Percentiles rank a stretch among this genome's conserved stretches.
Conservation (phyloP, 53 echinoderm and acorn worm species). For the Paracentrotus lividus region DNA sequence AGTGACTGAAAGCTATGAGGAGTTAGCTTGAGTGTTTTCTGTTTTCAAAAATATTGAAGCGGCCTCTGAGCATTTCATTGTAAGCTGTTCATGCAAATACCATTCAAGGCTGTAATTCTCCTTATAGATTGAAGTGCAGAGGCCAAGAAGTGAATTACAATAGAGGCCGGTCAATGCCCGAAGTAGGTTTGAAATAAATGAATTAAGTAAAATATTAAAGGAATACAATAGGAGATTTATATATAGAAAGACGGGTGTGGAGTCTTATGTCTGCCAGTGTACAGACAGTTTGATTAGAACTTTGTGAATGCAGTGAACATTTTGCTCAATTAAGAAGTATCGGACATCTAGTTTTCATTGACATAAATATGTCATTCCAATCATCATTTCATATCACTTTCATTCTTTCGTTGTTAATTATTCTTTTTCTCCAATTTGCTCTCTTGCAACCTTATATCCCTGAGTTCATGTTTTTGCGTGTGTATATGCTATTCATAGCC, state of each 20-base stretch:
- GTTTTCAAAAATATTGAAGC: background rate
- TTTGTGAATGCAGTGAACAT: background rate
- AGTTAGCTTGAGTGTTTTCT: background rate
- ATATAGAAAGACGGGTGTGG: background rate
- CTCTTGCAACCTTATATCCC: slow-evolving; percentile 13
- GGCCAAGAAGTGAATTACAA: background rate
- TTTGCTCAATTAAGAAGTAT: background rate
- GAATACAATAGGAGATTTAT: background rate
- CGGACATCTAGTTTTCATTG: slow-evolving; percentile 16
- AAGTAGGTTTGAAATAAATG: background rate
- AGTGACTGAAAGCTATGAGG: background rate
- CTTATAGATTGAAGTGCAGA: background rate
- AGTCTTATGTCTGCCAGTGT: slow-evolving; percentile 35
- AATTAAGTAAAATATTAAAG: background rate
- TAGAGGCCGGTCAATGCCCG: slow-evolving; percentile 40
- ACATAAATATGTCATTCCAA: slow-evolving; percentile 30
- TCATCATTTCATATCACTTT: background rate
- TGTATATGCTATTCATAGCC: background rate
- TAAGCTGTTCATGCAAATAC: slow-evolving; percentile 42
- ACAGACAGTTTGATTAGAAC: slow-evolving; percentile 22
- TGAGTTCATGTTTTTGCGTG: background rate
- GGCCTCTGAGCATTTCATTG: slow-evolving; percentile 13
- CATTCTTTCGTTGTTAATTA: background rate
- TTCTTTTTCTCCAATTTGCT: background rate
- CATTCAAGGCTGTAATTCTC: slow-evolving; percentile 38